Conservation (phyloP, 2,888 invertebrate species). For the Orthosia gracilis region DNA sequence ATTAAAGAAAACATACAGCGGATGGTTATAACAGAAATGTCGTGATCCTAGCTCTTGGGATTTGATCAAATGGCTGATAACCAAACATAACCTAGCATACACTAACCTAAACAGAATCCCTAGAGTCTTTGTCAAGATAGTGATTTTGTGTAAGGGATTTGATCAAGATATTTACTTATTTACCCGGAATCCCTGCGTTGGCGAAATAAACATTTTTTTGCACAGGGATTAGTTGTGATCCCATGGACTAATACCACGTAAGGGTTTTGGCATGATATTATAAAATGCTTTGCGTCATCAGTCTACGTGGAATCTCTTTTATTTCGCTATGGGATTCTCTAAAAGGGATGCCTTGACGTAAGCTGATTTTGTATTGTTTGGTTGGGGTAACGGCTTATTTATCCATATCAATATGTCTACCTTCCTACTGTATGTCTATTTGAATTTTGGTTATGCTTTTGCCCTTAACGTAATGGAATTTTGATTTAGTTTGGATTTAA, state of each 20-base stretch:
- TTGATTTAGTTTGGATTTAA: neutral
- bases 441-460: neutral
- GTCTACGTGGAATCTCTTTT: slow-evolving; percentile 49
- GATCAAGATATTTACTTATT: slow-evolving; percentile 64
- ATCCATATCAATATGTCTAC: slow-evolving; percentile 33
- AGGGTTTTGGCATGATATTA: slow-evolving; percentile 60
- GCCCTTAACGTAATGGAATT: neutral
- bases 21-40: slow-evolving; percentile 45
- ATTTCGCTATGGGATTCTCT: slow-evolving; percentile 35
- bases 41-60: slow-evolving; percentile 45
- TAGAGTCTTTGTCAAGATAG: slow-evolving; percentile 60
- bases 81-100: slow-evolving; percentile 56
- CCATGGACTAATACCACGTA: slow-evolving; percentile 61
- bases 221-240: slow-evolving; percentile 56
- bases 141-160: slow-evolving; percentile 64
- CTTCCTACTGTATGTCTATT: neutral
- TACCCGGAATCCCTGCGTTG: slow-evolving; percentile 53
- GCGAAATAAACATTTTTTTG: slow-evolving; percentile 60
- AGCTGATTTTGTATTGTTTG: slow-evolving; percentile 37
- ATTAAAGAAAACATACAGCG: slow-evolving; percentile 38
- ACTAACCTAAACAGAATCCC: slow-evolving; percentile 58
- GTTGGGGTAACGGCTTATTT: slow-evolving; percentile 22
- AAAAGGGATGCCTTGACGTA: slow-evolving; percentile 41
- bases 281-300: slow-evolving; percentile 60
- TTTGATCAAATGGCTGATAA: slow-evolving; percentile 60